phyloP scores from a whole-genome alignment of 1,140 invertebrate species.

The Orchesella cincta region DNA sequence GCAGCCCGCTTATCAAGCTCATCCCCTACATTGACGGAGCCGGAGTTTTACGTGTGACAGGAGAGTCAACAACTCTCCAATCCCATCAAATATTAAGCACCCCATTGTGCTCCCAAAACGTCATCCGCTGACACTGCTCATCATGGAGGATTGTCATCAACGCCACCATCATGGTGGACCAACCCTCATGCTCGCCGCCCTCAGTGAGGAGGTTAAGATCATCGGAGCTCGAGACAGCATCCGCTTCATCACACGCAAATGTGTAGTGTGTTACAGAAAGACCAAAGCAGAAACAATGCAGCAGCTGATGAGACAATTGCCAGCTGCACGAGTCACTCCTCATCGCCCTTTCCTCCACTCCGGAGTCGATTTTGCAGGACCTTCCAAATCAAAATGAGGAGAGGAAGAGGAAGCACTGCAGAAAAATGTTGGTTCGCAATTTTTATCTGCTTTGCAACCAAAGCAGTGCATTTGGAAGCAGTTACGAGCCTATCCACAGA shows the following conservation, averaged over 20 bases:
- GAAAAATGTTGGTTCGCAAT: conserved; percentile 48
- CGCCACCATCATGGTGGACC: not conserved
- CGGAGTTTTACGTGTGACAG: too few species aligned
- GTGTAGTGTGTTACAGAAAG: not conserved
- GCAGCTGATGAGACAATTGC: conserved; percentile 52
- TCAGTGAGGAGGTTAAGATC: not conserved
- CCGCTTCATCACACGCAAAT: not conserved
- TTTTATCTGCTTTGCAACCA: conserved; percentile 25
- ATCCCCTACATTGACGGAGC: too few species aligned
- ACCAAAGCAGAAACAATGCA: conserved; percentile 31
- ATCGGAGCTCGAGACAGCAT: not conserved
- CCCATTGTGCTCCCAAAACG: not conserved
- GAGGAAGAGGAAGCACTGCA: not conserved
- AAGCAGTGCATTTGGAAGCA: not conserved
- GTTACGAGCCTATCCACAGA: not conserved
- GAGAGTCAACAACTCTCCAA: too few species aligned
- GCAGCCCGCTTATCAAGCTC: too few species aligned
- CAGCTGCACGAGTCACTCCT: conserved; percentile 48
- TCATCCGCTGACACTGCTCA: not conserved
- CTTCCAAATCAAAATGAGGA: conserved; percentile 34
- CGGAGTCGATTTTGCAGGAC: conserved; percentile 54
- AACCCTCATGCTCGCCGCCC: not conserved
- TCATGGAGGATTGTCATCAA: not conserved
- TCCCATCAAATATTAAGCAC: too few species aligned
- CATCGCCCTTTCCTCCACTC: conserved; percentile 50